Evolutionary conservation across 2,797 vertebrate species (phyloP).

Genomic region (Sebastolobus altivelis): DNA sequence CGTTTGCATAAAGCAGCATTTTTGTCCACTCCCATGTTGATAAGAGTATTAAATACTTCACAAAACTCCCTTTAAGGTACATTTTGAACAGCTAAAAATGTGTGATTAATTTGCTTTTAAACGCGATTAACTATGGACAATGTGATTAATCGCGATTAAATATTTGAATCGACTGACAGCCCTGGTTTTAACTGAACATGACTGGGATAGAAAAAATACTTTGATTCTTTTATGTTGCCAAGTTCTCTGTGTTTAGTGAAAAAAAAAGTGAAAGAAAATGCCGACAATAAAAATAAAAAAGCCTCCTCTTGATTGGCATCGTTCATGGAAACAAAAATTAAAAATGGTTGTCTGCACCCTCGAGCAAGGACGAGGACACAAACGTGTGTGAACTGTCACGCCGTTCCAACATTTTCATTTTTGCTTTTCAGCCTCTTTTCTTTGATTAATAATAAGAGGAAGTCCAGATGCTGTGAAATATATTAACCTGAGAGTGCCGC

Average conservation of each 20-base stretch:
- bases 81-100: too few species aligned
- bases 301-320: not conserved
- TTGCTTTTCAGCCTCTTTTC: conserved; percentile 29
- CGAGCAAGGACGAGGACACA: not conserved
- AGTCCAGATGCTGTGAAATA: conserved; percentile 41
- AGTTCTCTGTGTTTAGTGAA: not conserved
- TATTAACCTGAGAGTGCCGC: conserved; percentile 59
- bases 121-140: too few species aligned
- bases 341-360: not conserved
- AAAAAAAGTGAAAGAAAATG: not conserved
- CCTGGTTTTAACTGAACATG: not conserved
- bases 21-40: too few species aligned
- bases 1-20: too few species aligned
- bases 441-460: conserved; percentile 54
- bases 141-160: too few species aligned
- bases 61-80: too few species aligned
- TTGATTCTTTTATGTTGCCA: not conserved
- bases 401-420: not conserved
- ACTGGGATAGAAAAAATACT: not conserved
- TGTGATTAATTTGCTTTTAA: too few species aligned
- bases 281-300: not conserved
- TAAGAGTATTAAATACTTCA: too few species aligned
- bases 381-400: conserved; percentile 2
- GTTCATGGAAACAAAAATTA: not conserved
- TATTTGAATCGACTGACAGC: too few species aligned